phyloP scores from a whole-genome alignment of 1,140 invertebrate species.

The Galendromus occidentalis region DNA sequence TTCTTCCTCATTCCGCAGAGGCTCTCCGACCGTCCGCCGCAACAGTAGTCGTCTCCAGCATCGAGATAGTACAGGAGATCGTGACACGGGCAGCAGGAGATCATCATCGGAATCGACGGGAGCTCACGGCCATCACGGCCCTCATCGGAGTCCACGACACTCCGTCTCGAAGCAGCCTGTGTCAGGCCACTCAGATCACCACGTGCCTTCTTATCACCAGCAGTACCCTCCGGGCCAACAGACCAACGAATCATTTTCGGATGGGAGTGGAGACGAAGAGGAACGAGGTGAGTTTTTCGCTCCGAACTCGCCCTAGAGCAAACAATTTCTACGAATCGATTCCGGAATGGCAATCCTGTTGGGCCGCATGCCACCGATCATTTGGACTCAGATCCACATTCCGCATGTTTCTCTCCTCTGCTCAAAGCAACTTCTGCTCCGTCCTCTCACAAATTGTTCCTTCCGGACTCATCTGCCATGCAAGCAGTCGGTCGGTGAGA shows the following conservation, averaged over 20 bases:
- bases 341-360: too few species aligned
- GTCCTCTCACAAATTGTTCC: too few species aligned
- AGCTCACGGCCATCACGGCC: not conserved
- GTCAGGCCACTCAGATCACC: not conserved
- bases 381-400: too few species aligned
- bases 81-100: not conserved
- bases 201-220: not conserved
- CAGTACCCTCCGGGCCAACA: not conserved
- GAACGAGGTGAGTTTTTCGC: not conserved
- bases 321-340: not conserved
- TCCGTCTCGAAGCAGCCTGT: not conserved
- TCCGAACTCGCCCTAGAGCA: not conserved
- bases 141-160: not conserved
- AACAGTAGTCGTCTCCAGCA: slow-evolving; percentile 8
- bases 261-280: not conserved
- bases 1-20: not conserved
- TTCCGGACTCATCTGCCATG: too few species aligned
- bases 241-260: not conserved
- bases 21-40: not conserved
- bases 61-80: not conserved
- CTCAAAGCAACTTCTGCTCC: too few species aligned
- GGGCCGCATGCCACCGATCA: too few species aligned
- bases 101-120: slow-evolving; percentile 10
- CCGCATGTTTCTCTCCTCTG: too few species aligned
- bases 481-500: too few species aligned